Evolutionary conservation across 2,888 invertebrate species (phyloP), one percentile per base, ranked within the genome.

Genomic region (Pelosia muscerda): DNA sequence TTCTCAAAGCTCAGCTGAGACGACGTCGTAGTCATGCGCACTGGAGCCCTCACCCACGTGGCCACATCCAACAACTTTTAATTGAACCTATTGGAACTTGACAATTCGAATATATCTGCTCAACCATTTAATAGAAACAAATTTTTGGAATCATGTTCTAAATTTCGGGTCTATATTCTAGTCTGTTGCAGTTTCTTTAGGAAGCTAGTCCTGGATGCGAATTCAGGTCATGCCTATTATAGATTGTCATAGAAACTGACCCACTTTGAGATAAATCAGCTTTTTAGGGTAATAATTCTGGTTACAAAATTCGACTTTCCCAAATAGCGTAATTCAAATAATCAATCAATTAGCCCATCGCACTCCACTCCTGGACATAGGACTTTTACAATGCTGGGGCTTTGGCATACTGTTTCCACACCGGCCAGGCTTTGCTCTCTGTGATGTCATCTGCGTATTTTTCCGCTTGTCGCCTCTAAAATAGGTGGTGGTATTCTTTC

Each of bases 1-100:
- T 94, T 94, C 92, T 84, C 81, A 84, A 84, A 87, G 84, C 88
- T 86, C 94, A 94, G 94, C 94, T 94, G 94, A 90, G 89, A 83
- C 85, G 82, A 81, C 68, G 82, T 75, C 61, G 84, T 85, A 79
- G 88, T 87, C 94, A 86, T 94, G 94, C 94, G 94, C 94, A 91
- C 54, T 87, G 74, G 70, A 57, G 53, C 56, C 68, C 49, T 19
- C 63, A 76, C 79, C 90, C 94, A 94, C 94, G 94, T 94, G 94
- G 89, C 76, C 67, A 38, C 57, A 65, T 60, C 69, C 73, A 73
- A 73, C 69, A 77, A 81, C 77, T 83, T 82, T 81, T 81, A 84
- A 88, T 83, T 84, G 61, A 31, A n/a, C 77, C 84, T 83, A 81
- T 77, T 71, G 74, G 84, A 81, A 81, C 49, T 49, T 61, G n/a